Percentiles rank a stretch among this genome's conserved stretches.
Evolutionary conservation across 2,797 vertebrate species (phyloP).

Genomic region (Ceryle rudis): DNA sequence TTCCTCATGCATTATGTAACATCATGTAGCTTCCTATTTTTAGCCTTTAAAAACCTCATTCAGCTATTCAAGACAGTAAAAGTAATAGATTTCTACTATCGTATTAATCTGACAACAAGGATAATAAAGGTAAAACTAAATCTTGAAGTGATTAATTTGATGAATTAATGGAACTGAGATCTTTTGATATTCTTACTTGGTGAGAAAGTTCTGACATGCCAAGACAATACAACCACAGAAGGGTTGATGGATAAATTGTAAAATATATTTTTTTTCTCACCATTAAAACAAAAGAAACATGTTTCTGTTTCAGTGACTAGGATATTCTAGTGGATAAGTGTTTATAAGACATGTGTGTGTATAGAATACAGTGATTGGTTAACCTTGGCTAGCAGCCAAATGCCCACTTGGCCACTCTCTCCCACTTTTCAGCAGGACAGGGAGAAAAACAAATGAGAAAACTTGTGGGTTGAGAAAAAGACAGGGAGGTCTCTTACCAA

Average conservation of each 20-base stretch:
- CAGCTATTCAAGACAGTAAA: not conserved
- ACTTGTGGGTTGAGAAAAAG: not conserved
- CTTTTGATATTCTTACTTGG: not conserved
- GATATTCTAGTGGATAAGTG: not conserved
- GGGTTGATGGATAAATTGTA: not conserved
- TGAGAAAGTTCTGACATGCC: not conserved
- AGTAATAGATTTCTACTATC: not conserved
- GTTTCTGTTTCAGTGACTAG: not conserved
- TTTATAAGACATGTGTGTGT: rapidly evolving
- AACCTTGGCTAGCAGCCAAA: not conserved
- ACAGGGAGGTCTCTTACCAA: not conserved
- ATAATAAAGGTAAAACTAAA: not conserved
- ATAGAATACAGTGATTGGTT: not conserved
- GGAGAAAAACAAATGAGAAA: not conserved
- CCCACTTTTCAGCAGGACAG: rapidly evolving
- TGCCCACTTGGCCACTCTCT: rapidly evolving
- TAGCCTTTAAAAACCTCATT: not conserved
- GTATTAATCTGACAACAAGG: not conserved
- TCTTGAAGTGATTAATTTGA: not conserved
- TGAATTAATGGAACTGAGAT: not conserved
- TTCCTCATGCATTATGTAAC: not conserved
- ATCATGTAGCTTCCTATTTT: not conserved
- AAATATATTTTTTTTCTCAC: not conserved
- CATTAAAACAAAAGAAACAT: not conserved
- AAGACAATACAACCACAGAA: not conserved